Base-by-base conservation (phyloP, 1,140 invertebrate genomes). In the Drosophila varians region DNA sequence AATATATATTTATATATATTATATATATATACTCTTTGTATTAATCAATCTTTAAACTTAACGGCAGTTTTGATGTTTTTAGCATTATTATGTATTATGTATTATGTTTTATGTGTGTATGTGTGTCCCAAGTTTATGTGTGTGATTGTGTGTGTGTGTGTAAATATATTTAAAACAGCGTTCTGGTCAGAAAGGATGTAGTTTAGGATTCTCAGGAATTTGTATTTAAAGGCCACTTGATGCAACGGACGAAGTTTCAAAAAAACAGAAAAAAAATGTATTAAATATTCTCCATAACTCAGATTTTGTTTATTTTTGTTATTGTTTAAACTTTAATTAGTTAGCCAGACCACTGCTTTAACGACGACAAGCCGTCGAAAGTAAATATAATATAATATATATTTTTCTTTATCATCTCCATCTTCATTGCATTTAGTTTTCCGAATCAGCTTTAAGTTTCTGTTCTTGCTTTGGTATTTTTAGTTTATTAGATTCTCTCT, bases 51-150 rank as follows among this genome's bases (percentile, higher is more conserved):
- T 77, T 87, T 87, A 77, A 87, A 87, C 82, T 87, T 87, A 87
- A 87, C 82, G 82, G 82, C 82, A 87, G 82, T 87, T 87, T 83
- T 87, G 82, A 87, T 87, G 83, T 87, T 87, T 74, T 77, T 84
- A 79, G 76, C 82, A 86, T 69, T 74, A 34, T 62, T 51, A 51
- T 68, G 61, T 75, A n/a, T n/a, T n/a, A n/a, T n/a, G n/a, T n/a
- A n/a, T n/a, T n/a, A n/a, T n/a, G n/a, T n/a, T n/a, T n/a, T n/a
- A n/a, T n/a, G 36, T 62, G 18, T 70, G 25, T 66, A 21, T 38
- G n/a, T 57, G 34, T 56, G 9, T 62, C 40, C 26, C 38, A 46
- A 57, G 34, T 71, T n/a, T 77, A 12, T 74, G 18, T 78, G n/a
- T 84, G 26, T 74, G 55, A 6, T n/a, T 65, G 16, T 53, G 51